These are phyloP conservation scores for Pseudoatta argentina DNA, from an alignment of 1,140 invertebrate species.

Conservation along the genomic window DNA sequence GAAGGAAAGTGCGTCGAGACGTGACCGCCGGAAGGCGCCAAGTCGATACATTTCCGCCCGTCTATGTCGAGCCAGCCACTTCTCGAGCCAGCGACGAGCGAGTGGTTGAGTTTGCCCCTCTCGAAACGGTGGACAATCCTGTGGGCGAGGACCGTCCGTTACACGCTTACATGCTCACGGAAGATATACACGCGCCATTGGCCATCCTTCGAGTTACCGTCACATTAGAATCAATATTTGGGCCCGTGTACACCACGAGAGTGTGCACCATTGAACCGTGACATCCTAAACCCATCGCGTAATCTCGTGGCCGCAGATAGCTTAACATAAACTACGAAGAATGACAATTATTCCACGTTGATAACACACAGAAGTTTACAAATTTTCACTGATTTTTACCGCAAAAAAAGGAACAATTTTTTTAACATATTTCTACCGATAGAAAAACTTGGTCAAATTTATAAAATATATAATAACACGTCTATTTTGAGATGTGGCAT, in stretches of 20 bases:
- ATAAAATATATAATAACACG: no score
- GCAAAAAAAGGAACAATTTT: no score
- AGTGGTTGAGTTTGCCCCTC: slow-evolving; percentile 71
- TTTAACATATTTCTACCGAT: no score
- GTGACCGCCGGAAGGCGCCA: slow-evolving; percentile 80
- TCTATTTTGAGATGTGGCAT: no score
- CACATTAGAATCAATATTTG: slow-evolving; percentile 62
- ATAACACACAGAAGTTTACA: no score
- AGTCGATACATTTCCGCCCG: slow-evolving; percentile 80
- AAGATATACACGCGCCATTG: slow-evolving; percentile 71
- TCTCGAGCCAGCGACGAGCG: slow-evolving; percentile 34
- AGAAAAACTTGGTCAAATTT: no score
- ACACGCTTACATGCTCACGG: slow-evolving; percentile 79
- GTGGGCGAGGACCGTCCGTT: slow-evolving; percentile 80
- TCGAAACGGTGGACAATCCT: slow-evolving; percentile 77
- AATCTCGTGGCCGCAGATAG: neutral
- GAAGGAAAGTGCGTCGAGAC: slow-evolving; percentile 79
- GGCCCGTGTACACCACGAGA: neutral
- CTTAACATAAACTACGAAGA: neutral
- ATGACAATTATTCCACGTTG: neutral
- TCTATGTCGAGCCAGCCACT: slow-evolving; percentile 68
- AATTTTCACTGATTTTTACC: no score
- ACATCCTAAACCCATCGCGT: neutral
- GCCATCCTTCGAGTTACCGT: slow-evolving; percentile 51
- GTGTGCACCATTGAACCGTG: slow-evolving; percentile 3